phyloP scores from a whole-genome alignment of 2,797 vertebrate species.

The Chelon auratus region DNA sequence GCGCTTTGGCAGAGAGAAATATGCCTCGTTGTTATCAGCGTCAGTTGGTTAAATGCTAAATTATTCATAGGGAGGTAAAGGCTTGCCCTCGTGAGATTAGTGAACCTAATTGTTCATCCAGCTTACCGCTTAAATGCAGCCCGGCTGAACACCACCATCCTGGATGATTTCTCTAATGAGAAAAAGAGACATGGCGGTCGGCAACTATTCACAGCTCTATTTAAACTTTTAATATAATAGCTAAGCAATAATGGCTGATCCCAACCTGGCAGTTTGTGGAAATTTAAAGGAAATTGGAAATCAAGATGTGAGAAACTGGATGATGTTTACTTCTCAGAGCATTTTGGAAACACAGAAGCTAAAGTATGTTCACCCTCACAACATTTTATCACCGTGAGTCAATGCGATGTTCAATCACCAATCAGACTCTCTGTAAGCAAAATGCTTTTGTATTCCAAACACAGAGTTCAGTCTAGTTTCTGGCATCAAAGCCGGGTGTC shows the following conservation, averaged over 20 bases:
- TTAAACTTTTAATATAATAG: constrained; percentile 50
- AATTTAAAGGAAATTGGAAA: constrained; percentile 18
- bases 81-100: constrained; percentile 75
- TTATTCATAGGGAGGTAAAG: constrained; percentile 77
- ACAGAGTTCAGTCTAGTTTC: not conserved
- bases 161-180: constrained; percentile 56
- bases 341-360: not conserved
- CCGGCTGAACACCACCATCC: constrained; percentile 50
- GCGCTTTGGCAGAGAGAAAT: constrained; percentile 57
- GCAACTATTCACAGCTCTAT: constrained; percentile 44
- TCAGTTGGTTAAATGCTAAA: constrained; percentile 72
- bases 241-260: constrained; percentile 16
- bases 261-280: constrained; percentile 7
- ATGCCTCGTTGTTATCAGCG: constrained; percentile 70
- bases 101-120: constrained; percentile 74
- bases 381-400: constrained; percentile 7
- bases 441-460: not conserved
- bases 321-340: not conserved
- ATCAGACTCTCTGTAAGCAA: not conserved
- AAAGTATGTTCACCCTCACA: not conserved
- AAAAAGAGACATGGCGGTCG: constrained; percentile 49
- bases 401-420: no score
- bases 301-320: constrained; percentile 14
- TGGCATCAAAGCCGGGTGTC: not conserved
- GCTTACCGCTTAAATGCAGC: constrained; percentile 53